Base-by-base conservation (phyloP, 2,888 invertebrate genomes). In the Volucella inanis region DNA sequence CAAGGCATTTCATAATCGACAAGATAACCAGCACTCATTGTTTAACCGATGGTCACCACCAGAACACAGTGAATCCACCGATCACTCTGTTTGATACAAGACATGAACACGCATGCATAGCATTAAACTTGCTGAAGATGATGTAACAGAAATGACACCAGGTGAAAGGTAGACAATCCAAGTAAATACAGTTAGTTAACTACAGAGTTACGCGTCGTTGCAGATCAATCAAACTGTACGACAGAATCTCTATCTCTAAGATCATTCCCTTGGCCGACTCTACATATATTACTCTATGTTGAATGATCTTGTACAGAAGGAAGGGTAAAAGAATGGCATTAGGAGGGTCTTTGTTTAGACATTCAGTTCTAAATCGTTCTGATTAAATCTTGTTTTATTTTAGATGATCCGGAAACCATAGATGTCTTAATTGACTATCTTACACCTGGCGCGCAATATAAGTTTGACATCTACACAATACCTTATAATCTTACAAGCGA, bases 231-330 rank as follows among this genome's bases (percentile, higher is more conserved):
- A 97, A 90, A 97, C 97, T 64, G 96, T 98, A 89, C 95, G 97
- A 52, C 98, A 98, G 3, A 97, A 97, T 93, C 95, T n/a, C 97
- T 3, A 96, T 97, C 11, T 94, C 95, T n/a, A 96, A 97, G 90
- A 95, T 98, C 87, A 95, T 95, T 52, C 95, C 95, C 65, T 92
- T 97, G 85, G 95, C 96, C 62, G 98, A 97, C 92, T 97, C 98
- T 6, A 96, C 96, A 86, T 98, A 98, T 92, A 95, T 98, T 54
- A 97, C 98, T 38, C 93, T 98, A 88, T n/a, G n/a, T n/a, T n/a
- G 97, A 97, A 92, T 98, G 98, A 97, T 95, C 96, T 18, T 94
- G 96, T 65, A 97, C 97, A 0, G 96, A 95, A 90, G 98, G 98
- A 9, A 94, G 97, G 87, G 96, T 98, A 57, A 97, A 98, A 91